Evolutionary conservation across 2,113 vertebrate species (phyloP).

Genomic region (Hemibagrus wyckioides): DNA sequence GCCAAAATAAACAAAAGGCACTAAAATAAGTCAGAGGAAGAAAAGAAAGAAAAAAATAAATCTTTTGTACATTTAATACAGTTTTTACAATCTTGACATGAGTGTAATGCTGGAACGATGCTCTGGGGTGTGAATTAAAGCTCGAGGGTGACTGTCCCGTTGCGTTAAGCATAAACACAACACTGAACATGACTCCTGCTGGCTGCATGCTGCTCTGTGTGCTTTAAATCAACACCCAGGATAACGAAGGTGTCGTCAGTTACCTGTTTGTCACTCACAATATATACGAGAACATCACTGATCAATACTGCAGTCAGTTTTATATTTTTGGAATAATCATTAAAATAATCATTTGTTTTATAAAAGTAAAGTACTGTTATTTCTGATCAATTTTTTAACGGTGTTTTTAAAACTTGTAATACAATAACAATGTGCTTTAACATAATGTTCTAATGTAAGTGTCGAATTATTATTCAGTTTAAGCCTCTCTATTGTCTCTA

Average conservation of each 20-base stretch:
- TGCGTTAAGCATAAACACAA: background rate
- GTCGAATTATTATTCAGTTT: slow-evolving; percentile 5
- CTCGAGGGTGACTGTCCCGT: background rate
- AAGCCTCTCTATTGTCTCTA: slow-evolving; percentile 9
- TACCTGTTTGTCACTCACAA: background rate
- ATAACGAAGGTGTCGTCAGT: background rate
- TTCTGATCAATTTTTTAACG: background rate
- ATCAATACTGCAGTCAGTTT: background rate
- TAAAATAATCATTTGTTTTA: background rate
- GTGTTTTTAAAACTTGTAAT: background rate
- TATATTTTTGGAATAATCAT: no score
- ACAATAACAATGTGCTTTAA: background rate
- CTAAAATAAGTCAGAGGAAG: background rate
- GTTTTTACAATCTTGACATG: background rate
- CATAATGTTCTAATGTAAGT: background rate
- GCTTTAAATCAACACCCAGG: background rate
- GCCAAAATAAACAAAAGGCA: background rate
- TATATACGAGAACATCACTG: background rate
- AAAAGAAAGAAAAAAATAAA: background rate
- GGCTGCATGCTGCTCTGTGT: background rate
- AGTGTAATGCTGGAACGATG: background rate
- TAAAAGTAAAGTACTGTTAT: background rate
- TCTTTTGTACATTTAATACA: background rate
- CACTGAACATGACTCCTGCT: background rate
- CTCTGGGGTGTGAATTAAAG: background rate